These are phyloP conservation scores for Merluccius polli DNA, from an alignment of 2,797 vertebrate genomes.

Conservation along the genomic window DNA sequence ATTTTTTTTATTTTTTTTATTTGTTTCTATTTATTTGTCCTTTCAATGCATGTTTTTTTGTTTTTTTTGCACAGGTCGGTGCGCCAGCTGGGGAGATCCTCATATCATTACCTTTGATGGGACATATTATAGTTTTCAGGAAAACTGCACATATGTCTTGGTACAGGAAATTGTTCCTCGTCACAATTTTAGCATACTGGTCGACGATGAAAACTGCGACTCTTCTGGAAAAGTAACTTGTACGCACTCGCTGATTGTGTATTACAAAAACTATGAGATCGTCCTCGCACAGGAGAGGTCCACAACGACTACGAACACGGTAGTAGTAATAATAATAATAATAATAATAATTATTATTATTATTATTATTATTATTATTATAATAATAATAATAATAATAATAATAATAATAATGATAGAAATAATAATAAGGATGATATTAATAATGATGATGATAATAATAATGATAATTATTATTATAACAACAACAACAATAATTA, in stretches of 20 bases:
- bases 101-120: conserved; percentile 90
- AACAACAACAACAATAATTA: no score
- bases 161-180: conserved; percentile 77
- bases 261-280: conserved; percentile 77
- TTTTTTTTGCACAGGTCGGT: conserved; percentile 73
- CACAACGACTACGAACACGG: conserved; percentile 43
- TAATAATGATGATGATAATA: no score
- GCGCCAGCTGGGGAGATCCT: conserved; percentile 86
- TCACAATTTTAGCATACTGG: conserved; percentile 72
- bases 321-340: conserved; percentile 30
- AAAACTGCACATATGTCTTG: conserved; percentile 88
- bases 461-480: no score
- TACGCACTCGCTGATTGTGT: conserved; percentile 70
- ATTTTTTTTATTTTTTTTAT: neutral
- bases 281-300: conserved; percentile 56
- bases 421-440: no score
- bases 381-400: neutral
- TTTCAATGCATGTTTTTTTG: neutral
- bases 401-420: no score
- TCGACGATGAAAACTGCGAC: conserved; percentile 85
- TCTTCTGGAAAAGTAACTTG: conserved; percentile 52
- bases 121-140: conserved; percentile 84
- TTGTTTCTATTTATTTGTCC: neutral
- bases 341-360: neutral
- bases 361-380: no score